Evolutionary conservation across 2,113 vertebrate genomes (phyloP), one percentile per base, ranked within the genome.

Genomic region (Ageneiosus marmoratus): DNA sequence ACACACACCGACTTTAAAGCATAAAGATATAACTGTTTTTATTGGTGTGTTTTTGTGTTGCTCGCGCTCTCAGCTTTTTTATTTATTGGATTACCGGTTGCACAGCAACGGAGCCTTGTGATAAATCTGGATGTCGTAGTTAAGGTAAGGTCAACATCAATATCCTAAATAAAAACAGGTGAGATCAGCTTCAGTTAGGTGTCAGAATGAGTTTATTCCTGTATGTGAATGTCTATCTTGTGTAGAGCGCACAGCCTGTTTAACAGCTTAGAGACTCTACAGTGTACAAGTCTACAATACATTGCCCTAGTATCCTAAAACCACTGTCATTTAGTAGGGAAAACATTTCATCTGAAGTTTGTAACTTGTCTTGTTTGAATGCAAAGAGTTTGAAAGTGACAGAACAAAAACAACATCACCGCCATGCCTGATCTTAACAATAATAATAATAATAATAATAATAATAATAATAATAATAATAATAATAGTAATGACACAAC

Each of bases 71-170:
- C 1, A 0, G 15, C 63, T 41, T 37, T 55, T 55, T 20, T 3
- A 44, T 29, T 50, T 83, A 58, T 56, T 90, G 93, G 93, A 93
- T 92, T 93, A 93, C 88, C 90, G 91, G 90, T 80, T 92, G 90
- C 90, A 90, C 92, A 90, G 92, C 92, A 91, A 93, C 91, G 91
- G 91, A 91, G 90, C 91, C 92, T 93, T 91, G 93, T 92, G 92
- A 93, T 93, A 91, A 89, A 91, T 90, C 92, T 92, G 92, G 91
- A 94, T 94, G 94, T 93, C 92, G 91, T 93, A 90, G 92, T 94
- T 91, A 93, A 93, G 94, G 94, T 94, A 93, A 94, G 93, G 88
- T 86, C 48, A 22, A 24, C 63, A 70, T 53, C 72, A 3, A 0
- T 41, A 11, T 53, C 50, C 9, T 75, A 24, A 37, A 80, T 37